Evolutionary conservation across 2,113 vertebrate genomes (phyloP).

Genomic region (Myrmophylax atrothorax): DNA sequence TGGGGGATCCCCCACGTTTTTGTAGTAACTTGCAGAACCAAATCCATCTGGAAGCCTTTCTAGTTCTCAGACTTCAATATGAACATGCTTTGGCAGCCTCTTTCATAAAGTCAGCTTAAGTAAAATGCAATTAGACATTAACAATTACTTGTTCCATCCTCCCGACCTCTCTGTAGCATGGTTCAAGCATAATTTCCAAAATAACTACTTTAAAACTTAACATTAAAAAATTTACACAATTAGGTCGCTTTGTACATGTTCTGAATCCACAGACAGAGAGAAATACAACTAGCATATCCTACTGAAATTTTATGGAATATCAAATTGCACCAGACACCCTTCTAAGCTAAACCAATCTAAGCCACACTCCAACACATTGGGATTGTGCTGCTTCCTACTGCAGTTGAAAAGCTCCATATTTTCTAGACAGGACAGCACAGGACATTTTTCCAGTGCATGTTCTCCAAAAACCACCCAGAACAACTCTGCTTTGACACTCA

Average conservation of each 20-base stretch:
- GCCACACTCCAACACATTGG: background rate
- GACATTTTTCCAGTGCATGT: background rate
- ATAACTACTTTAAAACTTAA: background rate
- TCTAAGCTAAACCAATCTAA: background rate
- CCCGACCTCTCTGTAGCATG: background rate
- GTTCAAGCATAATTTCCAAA: background rate
- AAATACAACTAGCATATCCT: background rate
- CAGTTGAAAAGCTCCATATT: background rate
- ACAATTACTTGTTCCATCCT: background rate
- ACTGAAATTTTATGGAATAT: background rate
- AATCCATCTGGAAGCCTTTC: background rate
- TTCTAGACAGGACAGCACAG: background rate
- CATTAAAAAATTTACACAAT: background rate
- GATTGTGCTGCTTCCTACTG: background rate
- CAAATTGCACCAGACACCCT: background rate
- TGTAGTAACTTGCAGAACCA: background rate
- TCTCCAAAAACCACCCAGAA: background rate
- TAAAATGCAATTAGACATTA: background rate
- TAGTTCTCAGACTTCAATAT: background rate
- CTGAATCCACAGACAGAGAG: background rate
- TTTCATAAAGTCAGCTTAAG: background rate
- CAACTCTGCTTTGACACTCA: background rate
- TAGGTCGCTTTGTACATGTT: background rate
- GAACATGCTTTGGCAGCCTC: background rate
- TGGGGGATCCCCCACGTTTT: background rate